Percentiles rank a stretch among this genome's conserved stretches.
Conservation (phyloP, 30 jellyfish, hydroid and myxozoan genomes). For the Morbakka virulenta region DNA sequence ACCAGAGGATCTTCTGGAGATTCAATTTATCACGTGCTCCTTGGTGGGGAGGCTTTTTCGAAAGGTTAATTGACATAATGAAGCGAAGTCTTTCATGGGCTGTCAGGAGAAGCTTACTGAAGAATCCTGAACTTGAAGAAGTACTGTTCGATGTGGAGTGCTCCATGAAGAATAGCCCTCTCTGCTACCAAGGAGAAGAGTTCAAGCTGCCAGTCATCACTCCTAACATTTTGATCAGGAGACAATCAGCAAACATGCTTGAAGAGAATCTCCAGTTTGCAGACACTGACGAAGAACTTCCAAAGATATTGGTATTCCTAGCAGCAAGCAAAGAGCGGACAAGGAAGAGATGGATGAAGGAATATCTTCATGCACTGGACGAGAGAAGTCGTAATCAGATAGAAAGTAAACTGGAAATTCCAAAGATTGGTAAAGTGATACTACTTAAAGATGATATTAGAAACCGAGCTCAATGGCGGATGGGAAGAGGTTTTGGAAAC, state of each 20-base stretch:
- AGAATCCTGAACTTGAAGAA: constrained; percentile 33
- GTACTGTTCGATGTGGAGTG: constrained; percentile 33
- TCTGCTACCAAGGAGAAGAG: constrained; percentile 48
- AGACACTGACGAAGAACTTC: not conserved
- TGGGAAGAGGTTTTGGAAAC: constrained; percentile 27
- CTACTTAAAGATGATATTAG: constrained; percentile 42
- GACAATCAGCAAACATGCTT: not conserved
- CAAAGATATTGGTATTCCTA: not conserved
- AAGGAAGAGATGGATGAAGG: constrained; percentile 19
- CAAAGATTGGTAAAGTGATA: constrained; percentile 36
- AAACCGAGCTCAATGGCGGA: constrained; percentile 22
- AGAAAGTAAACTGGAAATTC: not conserved
- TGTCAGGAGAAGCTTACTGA: constrained; percentile 19
- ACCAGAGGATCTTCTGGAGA: constrained; percentile 31
- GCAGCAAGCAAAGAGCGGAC: constrained; percentile 15
- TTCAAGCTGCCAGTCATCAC: constrained; percentile 19
- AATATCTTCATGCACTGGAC: constrained; percentile 48
- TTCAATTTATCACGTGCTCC: constrained; percentile 48
- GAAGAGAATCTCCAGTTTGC: constrained; percentile 15
- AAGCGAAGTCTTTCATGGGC: constrained; percentile 30
- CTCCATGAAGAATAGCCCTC: constrained; percentile 42
- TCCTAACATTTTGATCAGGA: constrained; percentile 17
- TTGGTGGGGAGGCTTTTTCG: constrained; percentile 63
- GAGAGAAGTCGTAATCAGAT: constrained; percentile 12
- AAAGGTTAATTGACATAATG: constrained; percentile 38